Evolutionary conservation across 1,140 invertebrate genomes (phyloP).

Genomic region (Vollenhovia emeryi): DNA sequence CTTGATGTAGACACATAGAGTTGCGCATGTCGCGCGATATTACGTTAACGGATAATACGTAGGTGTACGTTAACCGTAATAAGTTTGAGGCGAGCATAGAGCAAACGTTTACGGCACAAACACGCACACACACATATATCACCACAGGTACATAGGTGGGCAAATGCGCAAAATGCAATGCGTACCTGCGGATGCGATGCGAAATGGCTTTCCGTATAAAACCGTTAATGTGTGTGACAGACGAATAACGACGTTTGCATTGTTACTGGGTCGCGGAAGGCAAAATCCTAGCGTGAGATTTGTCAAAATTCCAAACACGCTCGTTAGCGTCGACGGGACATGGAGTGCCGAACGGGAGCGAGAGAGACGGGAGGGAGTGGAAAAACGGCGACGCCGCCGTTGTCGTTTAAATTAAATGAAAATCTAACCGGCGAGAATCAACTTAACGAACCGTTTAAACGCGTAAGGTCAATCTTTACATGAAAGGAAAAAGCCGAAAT

Average conservation of each 20-base stretch:
- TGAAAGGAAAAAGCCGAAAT: conserved; percentile 57
- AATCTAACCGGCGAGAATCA: conserved; percentile 47
- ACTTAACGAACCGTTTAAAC: conserved; percentile 66
- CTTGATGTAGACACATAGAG: not conserved
- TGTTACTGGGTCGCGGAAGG: conserved; percentile 2
- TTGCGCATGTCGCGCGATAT: conserved; percentile 12
- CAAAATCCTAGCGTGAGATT: conserved; percentile 17
- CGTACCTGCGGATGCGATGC: not conserved
- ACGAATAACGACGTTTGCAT: conserved; percentile 46
- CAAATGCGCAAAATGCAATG: conserved; percentile 7
- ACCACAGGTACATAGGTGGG: not conserved
- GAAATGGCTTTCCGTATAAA: conserved; percentile 4
- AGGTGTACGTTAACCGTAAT: conserved; percentile 16
- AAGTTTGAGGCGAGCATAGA: conserved; percentile 16
- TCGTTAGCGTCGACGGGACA: conserved; percentile 21
- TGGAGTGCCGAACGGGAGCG: not conserved
- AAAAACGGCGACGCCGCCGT: not conserved
- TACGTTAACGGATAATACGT: not conserved
- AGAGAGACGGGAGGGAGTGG: not conserved
- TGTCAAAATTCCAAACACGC: conserved; percentile 46
- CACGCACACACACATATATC: too few species aligned
- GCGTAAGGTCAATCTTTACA: conserved; percentile 53
- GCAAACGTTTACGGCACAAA: conserved; percentile 9
- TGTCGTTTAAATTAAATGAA: conserved; percentile 50
- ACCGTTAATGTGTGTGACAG: conserved; percentile 25